Percentiles rank a stretch among this genome's conserved stretches.
Conservation (phyloP, 2,113 vertebrate species). For the Trogon surrucura region DNA sequence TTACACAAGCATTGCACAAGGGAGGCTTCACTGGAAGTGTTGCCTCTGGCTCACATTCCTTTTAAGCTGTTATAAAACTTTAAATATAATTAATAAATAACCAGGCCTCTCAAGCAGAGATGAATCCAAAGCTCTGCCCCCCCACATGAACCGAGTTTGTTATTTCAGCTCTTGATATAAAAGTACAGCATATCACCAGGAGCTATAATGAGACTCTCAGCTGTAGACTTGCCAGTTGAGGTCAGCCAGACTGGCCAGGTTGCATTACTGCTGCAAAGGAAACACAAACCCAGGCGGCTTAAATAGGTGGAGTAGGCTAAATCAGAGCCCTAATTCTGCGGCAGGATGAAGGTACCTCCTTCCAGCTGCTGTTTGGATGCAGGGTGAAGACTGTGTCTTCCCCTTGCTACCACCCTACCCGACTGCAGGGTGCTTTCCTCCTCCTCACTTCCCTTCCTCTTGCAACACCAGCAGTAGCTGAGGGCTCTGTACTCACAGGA, state of each 20-base stretch:
- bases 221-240: not conserved
- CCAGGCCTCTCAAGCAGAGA: conserved; percentile 48
- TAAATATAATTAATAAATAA: conserved; percentile 77
- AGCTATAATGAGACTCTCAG: not conserved
- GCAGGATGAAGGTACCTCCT: not conserved
- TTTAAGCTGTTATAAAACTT: conserved; percentile 72
- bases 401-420: not conserved
- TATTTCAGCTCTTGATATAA: conserved; percentile 36
- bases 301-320: not conserved
- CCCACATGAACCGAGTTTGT: conserved; percentile 45
- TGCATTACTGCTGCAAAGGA: not conserved
- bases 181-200: not conserved
- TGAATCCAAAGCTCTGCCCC: conserved; percentile 61
- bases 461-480: not conserved
- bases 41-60: conserved; percentile 58
- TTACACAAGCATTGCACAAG: conserved; percentile 53
- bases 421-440: not conserved
- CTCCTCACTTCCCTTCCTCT: not conserved
- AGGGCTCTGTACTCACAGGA: not conserved
- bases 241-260: not conserved
- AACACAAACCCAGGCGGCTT: not conserved
- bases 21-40: conserved; percentile 42
- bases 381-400: not conserved
- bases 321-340: not conserved
- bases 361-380: not conserved